Evolutionary conservation across 2,113 vertebrate genomes (phyloP).

Genomic region (Coreoperca whiteheadi): DNA sequence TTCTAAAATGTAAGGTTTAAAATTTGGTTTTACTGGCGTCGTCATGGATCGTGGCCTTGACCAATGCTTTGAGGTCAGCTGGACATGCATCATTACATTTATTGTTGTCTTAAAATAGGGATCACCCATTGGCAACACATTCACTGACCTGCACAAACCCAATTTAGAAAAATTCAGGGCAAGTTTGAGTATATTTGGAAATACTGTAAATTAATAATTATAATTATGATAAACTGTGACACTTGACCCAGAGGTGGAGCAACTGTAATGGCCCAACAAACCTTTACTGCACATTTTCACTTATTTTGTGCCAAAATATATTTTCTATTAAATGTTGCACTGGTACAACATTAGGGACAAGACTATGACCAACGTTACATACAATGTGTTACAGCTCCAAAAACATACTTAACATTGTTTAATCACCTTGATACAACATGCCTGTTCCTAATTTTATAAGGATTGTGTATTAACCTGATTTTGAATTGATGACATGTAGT

Average conservation of each 20-base stretch:
- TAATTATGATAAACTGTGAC: neutral
- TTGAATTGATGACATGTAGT: too few species aligned
- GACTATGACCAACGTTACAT: too few species aligned
- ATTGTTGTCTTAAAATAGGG: neutral
- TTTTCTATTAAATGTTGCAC: neutral
- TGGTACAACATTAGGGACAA: too few species aligned
- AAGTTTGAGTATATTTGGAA: neutral
- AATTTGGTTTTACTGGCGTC: neutral
- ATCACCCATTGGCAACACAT: neutral
- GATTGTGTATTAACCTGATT: too few species aligned
- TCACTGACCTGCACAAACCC: neutral
- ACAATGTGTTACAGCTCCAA: neutral
- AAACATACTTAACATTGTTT: neutral
- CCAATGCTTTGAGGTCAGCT: conserved; percentile 1
- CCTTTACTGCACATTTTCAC: too few species aligned
- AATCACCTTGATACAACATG: neutral
- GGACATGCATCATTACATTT: neutral
- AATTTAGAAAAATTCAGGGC: neutral
- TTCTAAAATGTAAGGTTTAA: neutral
- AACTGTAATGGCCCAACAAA: too few species aligned
- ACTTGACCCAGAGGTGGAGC: neutral
- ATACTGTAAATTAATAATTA: neutral
- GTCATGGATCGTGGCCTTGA: neutral
- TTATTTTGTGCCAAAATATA: neutral
- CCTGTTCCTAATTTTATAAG: too few species aligned